These are phyloP conservation scores for Epistrophella euchroma DNA, from an alignment of 2,888 invertebrate genomes.

Conservation along the genomic window DNA sequence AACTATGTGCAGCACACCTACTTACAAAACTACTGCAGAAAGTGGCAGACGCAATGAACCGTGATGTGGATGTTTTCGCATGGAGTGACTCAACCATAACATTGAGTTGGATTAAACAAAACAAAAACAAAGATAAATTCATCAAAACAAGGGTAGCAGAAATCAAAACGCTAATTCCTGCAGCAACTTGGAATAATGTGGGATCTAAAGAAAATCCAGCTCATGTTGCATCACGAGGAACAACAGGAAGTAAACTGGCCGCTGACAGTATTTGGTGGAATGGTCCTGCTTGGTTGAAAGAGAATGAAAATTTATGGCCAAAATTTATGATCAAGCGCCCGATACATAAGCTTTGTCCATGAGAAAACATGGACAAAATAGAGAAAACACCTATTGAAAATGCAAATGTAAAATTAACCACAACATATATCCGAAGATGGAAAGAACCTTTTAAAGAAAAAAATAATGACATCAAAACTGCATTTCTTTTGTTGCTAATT, in stretches of 20 bases:
- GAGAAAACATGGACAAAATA: no score
- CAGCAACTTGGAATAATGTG: neutral
- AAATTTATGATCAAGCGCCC: no score
- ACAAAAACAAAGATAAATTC: slow-evolving; percentile 5
- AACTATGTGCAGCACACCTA: neutral
- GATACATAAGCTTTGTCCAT: no score
- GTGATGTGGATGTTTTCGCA: neutral
- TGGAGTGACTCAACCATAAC: neutral
- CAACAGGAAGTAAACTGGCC: neutral
- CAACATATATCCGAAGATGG: no score
- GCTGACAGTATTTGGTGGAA: no score
- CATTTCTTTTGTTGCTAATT: neutral
- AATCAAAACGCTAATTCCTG: neutral
- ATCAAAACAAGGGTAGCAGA: neutral
- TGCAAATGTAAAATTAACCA: no score
- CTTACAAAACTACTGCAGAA: slow-evolving; percentile 2
- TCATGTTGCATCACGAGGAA: neutral
- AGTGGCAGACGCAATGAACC: neutral
- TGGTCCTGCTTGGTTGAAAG: no score
- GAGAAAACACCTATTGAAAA: no score
- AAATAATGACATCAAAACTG: no score
- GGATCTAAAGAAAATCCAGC: neutral
- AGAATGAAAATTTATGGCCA: no score
- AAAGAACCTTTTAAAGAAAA: neutral
- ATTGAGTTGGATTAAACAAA: neutral